phyloP scores from a whole-genome alignment of 1,140 invertebrate genomes.

The Helicorthomorpha holstii region DNA sequence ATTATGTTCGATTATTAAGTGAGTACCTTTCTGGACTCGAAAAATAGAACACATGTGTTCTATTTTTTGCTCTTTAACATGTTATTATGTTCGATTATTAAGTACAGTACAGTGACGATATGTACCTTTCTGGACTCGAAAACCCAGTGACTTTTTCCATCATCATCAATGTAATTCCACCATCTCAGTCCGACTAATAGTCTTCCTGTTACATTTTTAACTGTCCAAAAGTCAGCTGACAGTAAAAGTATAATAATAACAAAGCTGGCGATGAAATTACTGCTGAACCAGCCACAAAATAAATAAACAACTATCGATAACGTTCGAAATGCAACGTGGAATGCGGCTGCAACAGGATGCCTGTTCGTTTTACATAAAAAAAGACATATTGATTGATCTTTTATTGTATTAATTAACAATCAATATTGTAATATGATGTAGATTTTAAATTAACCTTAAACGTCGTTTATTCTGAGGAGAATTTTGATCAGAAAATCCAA shows the following conservation, averaged over 20 bases:
- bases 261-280: constrained; percentile 85
- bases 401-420: no score
- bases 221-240: constrained; percentile 97
- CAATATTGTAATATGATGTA: no score
- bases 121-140: constrained; percentile 82
- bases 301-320: constrained; percentile 68
- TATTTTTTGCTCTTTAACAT: no score
- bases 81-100: background rate
- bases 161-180: constrained; percentile 98
- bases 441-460: background rate
- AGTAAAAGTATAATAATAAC: constrained; percentile 71
- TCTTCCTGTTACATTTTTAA: constrained; percentile 93
- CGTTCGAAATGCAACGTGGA: constrained; percentile 63
- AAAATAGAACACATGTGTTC: no score
- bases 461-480: background rate
- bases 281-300: constrained; percentile 67
- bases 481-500: background rate
- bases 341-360: constrained; percentile 55
- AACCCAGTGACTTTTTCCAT: constrained; percentile 91
- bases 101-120: background rate
- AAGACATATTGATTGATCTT: no score
- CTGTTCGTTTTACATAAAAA: no score
- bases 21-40: constrained; percentile 75
- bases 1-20: background rate
- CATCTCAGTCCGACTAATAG: constrained; percentile 86